These are phyloP conservation scores for Drosophila littoralis DNA, from an alignment of 1,140 invertebrate species.

Conservation along the genomic window DNA sequence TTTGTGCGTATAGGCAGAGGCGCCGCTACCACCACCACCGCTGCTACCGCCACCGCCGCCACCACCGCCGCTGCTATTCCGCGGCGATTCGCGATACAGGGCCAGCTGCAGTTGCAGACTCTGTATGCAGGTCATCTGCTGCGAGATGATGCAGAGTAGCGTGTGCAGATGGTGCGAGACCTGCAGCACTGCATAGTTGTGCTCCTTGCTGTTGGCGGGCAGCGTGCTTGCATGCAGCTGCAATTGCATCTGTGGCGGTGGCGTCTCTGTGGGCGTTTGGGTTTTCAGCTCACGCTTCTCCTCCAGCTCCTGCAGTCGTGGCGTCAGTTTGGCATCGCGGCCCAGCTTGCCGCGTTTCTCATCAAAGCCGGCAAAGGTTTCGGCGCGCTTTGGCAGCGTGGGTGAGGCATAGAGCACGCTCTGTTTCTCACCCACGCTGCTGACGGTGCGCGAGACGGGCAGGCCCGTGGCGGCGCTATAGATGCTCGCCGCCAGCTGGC, in stretches of 20 bases:
- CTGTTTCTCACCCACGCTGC: slow-evolving; percentile 95
- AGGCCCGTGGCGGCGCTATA: slow-evolving; percentile 90
- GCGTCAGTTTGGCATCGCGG: slow-evolving; percentile 63
- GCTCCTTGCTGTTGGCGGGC: slow-evolving; percentile 85
- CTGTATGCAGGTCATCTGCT: slow-evolving; percentile 94
- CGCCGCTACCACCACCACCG: background rate
- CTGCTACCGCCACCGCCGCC: slow-evolving; percentile 9
- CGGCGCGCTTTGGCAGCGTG: slow-evolving; percentile 94
- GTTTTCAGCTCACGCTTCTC: slow-evolving; percentile 71
- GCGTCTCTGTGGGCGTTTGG: slow-evolving; percentile 15
- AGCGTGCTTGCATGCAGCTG: slow-evolving; percentile 69
- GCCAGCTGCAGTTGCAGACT: slow-evolving; percentile 88
- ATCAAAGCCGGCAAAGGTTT: slow-evolving; percentile 98
- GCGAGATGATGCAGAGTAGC: slow-evolving; percentile 92
- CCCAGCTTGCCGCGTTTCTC: slow-evolving; percentile 85
- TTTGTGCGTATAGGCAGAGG: slow-evolving; percentile 87
- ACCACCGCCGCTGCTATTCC: slow-evolving; percentile 76
- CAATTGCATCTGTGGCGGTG: slow-evolving; percentile 53
- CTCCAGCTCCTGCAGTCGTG: slow-evolving; percentile 74
- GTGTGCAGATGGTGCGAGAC: slow-evolving; percentile 93
- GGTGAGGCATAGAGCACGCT: slow-evolving; percentile 92
- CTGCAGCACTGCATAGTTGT: slow-evolving; percentile 89
- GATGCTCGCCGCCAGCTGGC: slow-evolving; percentile 89
- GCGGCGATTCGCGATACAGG: slow-evolving; percentile 85
- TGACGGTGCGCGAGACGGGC: slow-evolving; percentile 91